A percentile compares a stretch with the other conserved stretches of the same genome.
Evolutionary conservation across 2,888 invertebrate genomes (phyloP).

Genomic region (Callosobruchus maculatus): DNA sequence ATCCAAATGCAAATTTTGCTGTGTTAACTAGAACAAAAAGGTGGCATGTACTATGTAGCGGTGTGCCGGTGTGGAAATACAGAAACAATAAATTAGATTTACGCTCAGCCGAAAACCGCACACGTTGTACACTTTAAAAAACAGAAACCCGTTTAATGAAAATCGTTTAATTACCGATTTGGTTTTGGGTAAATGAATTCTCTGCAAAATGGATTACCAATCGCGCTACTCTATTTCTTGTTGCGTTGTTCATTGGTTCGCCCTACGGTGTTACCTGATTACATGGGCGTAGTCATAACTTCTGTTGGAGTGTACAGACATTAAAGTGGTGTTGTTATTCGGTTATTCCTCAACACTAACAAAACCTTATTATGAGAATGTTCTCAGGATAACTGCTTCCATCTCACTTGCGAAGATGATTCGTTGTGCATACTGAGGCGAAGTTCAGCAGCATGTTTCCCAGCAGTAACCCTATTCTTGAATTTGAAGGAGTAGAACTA

Average conservation of each 20-base stretch:
- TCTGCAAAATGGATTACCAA: background rate
- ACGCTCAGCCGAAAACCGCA: background rate
- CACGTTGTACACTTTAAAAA: background rate
- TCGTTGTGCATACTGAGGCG: no score
- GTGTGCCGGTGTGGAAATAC: background rate
- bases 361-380: no score
- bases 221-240: no score
- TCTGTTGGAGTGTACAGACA: no score
- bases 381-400: no score
- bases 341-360: no score
- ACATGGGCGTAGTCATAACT: background rate
- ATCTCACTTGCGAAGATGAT: no score
- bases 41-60: background rate
- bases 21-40: background rate
- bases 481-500: no score
- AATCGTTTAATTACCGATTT: background rate
- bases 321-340: no score
- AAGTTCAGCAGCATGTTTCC: no score
- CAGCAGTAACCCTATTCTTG: no score
- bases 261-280: background rate
- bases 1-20: background rate
- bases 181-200: background rate
- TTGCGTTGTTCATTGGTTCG: no score
- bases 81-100: background rate
- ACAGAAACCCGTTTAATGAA: background rate